A percentile compares a stretch with the other conserved stretches of the same genome.
phyloP scores from a whole-genome alignment of 2,797 vertebrate genomes.

The Phoeniculus purpureus region DNA sequence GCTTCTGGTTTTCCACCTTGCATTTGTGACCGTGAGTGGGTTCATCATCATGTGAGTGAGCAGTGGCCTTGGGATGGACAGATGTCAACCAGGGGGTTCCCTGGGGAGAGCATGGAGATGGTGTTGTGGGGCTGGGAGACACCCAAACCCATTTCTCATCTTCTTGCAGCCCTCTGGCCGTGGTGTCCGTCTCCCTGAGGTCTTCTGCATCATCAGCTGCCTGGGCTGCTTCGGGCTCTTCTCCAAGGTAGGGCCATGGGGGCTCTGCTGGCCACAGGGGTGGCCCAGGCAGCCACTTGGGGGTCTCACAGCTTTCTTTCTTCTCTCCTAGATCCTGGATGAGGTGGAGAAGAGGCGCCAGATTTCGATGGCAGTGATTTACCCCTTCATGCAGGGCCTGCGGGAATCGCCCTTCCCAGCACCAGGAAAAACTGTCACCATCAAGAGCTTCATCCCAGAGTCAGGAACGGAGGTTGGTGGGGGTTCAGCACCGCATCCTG shows the following conservation, averaged over 20 bases:
- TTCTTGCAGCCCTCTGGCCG: conserved; percentile 84
- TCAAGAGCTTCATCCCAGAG: conserved; percentile 96
- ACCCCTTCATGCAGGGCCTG: conserved; percentile 97
- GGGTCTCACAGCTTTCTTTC: not conserved
- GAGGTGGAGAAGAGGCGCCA: conserved; percentile 96
- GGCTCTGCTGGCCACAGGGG: rapidly evolving
- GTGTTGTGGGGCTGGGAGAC: not conserved
- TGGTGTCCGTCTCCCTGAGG: conserved; percentile 88
- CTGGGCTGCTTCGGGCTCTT: conserved; percentile 94
- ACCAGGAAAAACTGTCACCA: conserved; percentile 91
- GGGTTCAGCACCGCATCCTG: not conserved
- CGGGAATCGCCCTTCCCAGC: conserved; percentile 91
- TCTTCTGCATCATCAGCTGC: conserved; percentile 95
- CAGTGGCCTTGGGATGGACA: no score
- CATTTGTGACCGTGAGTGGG: no score
- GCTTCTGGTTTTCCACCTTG: no score
- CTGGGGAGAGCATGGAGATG: rapidly evolving
- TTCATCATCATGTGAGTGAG: no score
- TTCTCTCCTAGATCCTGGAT: conserved; percentile 86
- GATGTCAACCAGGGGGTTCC: not conserved
- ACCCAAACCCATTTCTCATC: not conserved
- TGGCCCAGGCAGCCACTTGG: rapidly evolving
- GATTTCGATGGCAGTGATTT: conserved; percentile 93
- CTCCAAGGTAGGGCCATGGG: conserved; percentile 84
- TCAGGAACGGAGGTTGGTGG: conserved; percentile 89